phyloP scores from a whole-genome alignment of 1,140 invertebrate genomes.

The Leptonema lineaticorne region DNA sequence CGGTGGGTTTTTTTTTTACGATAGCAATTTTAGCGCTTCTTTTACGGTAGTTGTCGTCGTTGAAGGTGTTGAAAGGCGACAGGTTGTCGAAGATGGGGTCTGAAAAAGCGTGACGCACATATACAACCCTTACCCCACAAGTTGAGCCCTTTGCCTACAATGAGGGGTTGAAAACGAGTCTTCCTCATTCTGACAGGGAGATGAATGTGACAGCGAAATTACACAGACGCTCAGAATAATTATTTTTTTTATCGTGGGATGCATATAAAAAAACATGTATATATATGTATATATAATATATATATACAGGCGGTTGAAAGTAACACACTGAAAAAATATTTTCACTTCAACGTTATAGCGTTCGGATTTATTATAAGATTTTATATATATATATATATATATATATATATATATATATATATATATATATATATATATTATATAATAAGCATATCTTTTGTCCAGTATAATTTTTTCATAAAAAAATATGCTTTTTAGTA shows the following conservation, averaged over 20 bases:
- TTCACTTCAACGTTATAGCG: too few species aligned
- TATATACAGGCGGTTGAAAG: neutral
- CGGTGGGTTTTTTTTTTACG: too few species aligned
- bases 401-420: too few species aligned
- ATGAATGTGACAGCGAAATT: slow-evolving; percentile 24
- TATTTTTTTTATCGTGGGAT: slow-evolving; percentile 14
- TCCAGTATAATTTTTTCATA: too few species aligned
- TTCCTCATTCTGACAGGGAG: slow-evolving; percentile 8
- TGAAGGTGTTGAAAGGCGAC: slow-evolving; percentile 15
- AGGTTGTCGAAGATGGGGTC: neutral
- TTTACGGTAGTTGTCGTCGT: neutral
- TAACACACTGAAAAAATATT: too few species aligned
- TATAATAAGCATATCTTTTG: too few species aligned
- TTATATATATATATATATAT: too few species aligned
- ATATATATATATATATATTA: too few species aligned
- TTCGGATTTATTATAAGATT: too few species aligned
- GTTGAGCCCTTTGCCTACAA: neutral
- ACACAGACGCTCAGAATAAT: slow-evolving; percentile 17
- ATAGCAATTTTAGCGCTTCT: neutral
- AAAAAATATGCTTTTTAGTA: too few species aligned
- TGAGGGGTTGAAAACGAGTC: neutral
- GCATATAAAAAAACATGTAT: neutral
- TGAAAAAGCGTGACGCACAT: neutral
- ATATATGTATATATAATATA: neutral
- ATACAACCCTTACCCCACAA: neutral